phyloP scores from a whole-genome alignment of 2,797 vertebrate genomes.

The Hafferia zeledoni region DNA sequence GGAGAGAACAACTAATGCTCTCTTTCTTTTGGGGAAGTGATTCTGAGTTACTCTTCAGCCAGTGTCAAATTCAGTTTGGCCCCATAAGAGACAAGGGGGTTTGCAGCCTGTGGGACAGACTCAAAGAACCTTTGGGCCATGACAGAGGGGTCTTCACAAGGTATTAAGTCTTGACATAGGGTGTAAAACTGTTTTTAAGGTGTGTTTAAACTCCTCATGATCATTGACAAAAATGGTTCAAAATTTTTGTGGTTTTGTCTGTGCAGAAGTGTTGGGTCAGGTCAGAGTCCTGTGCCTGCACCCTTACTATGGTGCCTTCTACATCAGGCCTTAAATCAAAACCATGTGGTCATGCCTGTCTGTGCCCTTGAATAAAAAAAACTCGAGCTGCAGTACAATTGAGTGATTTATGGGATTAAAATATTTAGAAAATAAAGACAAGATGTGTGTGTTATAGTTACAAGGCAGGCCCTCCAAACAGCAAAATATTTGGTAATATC shows the following conservation, averaged over 20 bases:
- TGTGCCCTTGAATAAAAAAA: neutral
- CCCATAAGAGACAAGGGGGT: neutral
- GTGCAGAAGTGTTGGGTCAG: neutral
- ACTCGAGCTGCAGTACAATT: neutral
- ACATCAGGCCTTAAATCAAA: neutral
- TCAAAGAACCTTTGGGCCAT: neutral
- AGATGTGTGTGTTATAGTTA: neutral
- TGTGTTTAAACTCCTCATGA: neutral
- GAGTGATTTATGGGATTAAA: neutral
- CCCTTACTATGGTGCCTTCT: neutral
- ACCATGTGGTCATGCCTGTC: fast-evolving
- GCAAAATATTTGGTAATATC: neutral
- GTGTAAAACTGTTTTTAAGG: neutral
- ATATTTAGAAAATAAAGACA: neutral
- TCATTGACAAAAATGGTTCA: neutral
- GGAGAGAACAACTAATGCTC: neutral
- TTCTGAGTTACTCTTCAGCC: neutral
- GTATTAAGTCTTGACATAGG: neutral
- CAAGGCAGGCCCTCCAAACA: neutral
- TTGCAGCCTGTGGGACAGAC: neutral
- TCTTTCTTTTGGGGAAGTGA: neutral
- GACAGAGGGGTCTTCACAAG: neutral
- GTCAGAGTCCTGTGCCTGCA: neutral
- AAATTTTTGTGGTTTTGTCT: neutral
- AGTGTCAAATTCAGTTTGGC: neutral